Percentiles rank a stretch among this genome's conserved stretches.
Evolutionary conservation across 2,113 vertebrate species (phyloP).

Genomic region (Passer montanus): DNA sequence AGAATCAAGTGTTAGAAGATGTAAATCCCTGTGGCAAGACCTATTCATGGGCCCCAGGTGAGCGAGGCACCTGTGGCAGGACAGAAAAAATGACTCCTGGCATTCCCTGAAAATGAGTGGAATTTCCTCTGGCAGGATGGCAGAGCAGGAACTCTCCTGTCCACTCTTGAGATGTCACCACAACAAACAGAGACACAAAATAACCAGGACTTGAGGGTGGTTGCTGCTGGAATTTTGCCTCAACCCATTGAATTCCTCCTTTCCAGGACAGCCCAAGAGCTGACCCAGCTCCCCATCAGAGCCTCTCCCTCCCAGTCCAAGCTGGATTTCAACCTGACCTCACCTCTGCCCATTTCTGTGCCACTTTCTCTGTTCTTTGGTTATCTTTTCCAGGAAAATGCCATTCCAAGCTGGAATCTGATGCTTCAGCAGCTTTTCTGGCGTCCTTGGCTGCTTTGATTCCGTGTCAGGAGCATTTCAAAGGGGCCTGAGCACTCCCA

Average conservation of each 20-base stretch:
- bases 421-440: background rate
- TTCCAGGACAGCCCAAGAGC: accelerated
- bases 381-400: background rate
- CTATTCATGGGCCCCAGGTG: accelerated
- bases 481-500: background rate
- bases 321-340: background rate
- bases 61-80: accelerated
- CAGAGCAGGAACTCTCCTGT: background rate
- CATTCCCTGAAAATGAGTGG: background rate
- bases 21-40: accelerated
- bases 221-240: background rate
- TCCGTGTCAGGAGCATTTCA: background rate
- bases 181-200: background rate
- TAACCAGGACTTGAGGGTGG: accelerated
- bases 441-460: accelerated
- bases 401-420: background rate
- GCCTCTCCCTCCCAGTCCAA: background rate
- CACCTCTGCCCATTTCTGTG: background rate
- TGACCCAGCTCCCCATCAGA: background rate
- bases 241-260: background rate
- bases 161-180: background rate
- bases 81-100: background rate
- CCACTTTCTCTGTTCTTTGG: accelerated
- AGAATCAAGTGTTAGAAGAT: no score
- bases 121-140: background rate